Conservation (phyloP, 92 coral and sea anemone species). For the Chrysogorgia sp. region DNA sequence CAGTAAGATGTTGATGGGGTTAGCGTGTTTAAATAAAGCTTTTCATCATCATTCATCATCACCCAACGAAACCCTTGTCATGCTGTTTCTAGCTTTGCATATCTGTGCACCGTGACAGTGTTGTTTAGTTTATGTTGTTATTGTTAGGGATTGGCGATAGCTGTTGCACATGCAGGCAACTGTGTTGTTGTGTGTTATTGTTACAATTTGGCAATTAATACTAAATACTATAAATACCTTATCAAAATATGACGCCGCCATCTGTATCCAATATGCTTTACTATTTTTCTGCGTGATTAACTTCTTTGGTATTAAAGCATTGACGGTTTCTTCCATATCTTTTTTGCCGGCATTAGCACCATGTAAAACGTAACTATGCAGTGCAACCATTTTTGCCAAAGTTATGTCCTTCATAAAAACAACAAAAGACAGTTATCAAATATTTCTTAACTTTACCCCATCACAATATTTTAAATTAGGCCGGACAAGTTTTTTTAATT, state of each 20-base stretch:
- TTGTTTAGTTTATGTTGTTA: too few species aligned
- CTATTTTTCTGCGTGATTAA: background rate
- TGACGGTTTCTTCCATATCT: conserved; percentile 1
- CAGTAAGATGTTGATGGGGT: too few species aligned
- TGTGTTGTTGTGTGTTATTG: background rate
- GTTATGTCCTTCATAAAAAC: background rate
- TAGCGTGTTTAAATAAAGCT: too few species aligned
- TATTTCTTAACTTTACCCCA: background rate
- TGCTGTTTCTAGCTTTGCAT: too few species aligned
- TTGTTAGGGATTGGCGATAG: too few species aligned
- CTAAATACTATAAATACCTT: conserved; percentile 2
- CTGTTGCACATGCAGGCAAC: too few species aligned
- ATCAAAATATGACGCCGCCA: background rate
- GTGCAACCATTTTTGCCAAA: conserved; percentile 28
- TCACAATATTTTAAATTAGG: background rate
- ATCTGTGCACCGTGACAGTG: too few species aligned
- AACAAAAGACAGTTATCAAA: too few species aligned
- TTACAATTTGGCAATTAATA: background rate
- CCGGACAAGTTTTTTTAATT: too few species aligned
- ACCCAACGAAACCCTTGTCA: too few species aligned
- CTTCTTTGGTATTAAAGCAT: background rate
- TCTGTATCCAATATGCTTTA: conserved; percentile 15
- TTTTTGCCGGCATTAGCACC: conserved; percentile 14
- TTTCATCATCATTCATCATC: too few species aligned
- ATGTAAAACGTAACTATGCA: conserved; percentile 22